Evolutionary conservation across 2,888 invertebrate species (phyloP).

Genomic region (Liopterus haemorrhoidalis): DNA sequence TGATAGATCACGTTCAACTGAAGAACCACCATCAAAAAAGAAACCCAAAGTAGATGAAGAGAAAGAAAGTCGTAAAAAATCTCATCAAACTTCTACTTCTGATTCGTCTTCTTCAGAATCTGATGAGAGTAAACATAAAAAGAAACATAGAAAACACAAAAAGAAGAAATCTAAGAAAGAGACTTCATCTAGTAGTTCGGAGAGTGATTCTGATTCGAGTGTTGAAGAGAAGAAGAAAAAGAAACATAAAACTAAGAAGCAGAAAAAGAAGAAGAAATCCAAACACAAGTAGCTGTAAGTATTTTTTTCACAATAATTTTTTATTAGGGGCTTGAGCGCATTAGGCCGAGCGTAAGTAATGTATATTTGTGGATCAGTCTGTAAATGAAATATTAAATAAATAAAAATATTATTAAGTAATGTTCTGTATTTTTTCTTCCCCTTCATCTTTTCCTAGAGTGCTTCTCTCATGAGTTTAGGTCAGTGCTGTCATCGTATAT

Average conservation of each 20-base stretch:
- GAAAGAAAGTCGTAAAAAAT: conserved; percentile 44
- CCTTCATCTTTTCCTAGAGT: too few species aligned
- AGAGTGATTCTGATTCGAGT: conserved; percentile 57
- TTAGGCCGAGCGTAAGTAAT: too few species aligned
- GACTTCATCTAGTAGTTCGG: conserved; percentile 58
- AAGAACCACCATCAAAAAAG: conserved; percentile 36
- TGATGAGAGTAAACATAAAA: conserved; percentile 41
- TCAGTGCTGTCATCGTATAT: too few species aligned
- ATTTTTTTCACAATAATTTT: too few species aligned
- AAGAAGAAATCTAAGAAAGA: conserved; percentile 57
- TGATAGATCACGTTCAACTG: conserved; percentile 21
- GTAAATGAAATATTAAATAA: too few species aligned
- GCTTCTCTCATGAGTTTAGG: too few species aligned
- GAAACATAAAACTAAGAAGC: conserved; percentile 63
- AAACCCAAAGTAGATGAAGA: conserved; percentile 56
- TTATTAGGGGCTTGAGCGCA: too few species aligned
- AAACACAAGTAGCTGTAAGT: conserved; percentile 52
- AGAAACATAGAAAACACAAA: conserved; percentile 43
- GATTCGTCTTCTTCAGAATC: conserved; percentile 41
- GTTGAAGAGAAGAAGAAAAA: conserved; percentile 63
- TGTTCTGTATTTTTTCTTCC: too few species aligned
- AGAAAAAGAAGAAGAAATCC: conserved; percentile 69
- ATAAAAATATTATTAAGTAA: too few species aligned
- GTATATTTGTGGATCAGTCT: too few species aligned
- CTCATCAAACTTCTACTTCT: conserved; percentile 44